These are phyloP conservation scores for Botrylloides violaceus DNA, from an alignment of 23 tunicate species.

Conservation along the genomic window DNA sequence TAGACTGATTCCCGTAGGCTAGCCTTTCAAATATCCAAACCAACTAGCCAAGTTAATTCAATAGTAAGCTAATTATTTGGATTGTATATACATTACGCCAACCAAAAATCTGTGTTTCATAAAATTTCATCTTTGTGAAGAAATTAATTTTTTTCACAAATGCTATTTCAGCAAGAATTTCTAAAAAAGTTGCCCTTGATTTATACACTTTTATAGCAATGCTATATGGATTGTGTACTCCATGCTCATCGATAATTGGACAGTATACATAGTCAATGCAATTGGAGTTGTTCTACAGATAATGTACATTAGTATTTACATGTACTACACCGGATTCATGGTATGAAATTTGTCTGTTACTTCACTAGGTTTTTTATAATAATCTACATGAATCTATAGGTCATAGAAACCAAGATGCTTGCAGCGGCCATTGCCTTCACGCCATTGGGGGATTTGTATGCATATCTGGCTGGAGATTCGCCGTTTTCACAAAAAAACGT, in stretches of 20 bases:
- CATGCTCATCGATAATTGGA: conserved; percentile 35
- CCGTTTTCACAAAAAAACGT: conserved; percentile 5
- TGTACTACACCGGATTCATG: conserved; percentile 21
- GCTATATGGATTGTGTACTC: conserved; percentile 50
- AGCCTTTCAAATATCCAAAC: too few species aligned
- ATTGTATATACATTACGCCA: too few species aligned
- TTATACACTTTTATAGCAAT: conserved; percentile 26
- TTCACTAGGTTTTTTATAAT: too few species aligned
- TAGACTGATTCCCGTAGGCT: too few species aligned
- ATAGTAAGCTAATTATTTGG: too few species aligned
- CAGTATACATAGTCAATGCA: conserved; percentile 51
- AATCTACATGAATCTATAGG: too few species aligned
- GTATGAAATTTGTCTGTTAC: too few species aligned
- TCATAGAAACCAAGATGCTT: conserved; percentile 17
- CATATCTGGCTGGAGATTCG: neutral
- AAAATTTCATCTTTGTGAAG: conserved; percentile 57
- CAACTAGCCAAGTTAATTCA: too few species aligned
- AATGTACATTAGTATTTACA: conserved; percentile 29
- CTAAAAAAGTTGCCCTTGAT: neutral
- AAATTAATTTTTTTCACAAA: conserved; percentile 1
- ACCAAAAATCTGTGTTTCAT: too few species aligned
- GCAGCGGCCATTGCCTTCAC: conserved; percentile 2
- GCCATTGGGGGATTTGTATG: neutral
- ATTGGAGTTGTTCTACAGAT: conserved; percentile 46
- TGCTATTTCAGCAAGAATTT: neutral